Conservation (phyloP, 2,113 vertebrate species). For the Aramus guarauna region DNA sequence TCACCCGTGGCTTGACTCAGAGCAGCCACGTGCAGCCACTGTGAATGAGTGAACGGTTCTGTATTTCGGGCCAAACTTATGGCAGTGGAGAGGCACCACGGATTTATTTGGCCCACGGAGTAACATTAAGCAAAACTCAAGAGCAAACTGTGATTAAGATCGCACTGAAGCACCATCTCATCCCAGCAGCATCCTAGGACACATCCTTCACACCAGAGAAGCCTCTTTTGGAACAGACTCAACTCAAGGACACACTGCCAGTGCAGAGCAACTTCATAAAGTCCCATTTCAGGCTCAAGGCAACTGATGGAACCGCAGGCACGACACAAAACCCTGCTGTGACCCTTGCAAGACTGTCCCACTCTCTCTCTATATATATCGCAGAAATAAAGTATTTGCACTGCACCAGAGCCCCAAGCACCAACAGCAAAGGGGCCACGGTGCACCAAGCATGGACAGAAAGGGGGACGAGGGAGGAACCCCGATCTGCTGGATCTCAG, state of each 20-base stretch:
- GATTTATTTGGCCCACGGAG: background rate
- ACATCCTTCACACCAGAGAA: background rate
- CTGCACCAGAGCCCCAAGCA: background rate
- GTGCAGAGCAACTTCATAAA: background rate
- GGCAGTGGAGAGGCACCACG: background rate
- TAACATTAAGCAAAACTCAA: background rate
- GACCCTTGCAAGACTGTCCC: background rate
- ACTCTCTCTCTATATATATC: background rate
- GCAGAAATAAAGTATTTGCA: background rate
- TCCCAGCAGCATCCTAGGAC: background rate
- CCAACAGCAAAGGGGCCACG: background rate
- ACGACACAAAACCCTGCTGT: background rate
- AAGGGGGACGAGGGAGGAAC: background rate
- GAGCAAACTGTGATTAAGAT: background rate
- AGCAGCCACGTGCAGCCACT: background rate
- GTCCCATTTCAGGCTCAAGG: background rate
- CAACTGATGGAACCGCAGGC: background rate
- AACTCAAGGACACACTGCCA: background rate
- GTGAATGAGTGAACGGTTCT: background rate
- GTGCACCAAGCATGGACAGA: background rate
- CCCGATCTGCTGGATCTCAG: background rate
- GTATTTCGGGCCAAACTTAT: background rate
- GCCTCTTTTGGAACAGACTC: background rate
- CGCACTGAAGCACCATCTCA: background rate
- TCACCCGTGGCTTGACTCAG: background rate